Base-by-base conservation (phyloP, 2,888 invertebrate genomes). In the Amblyjoppa proteus region DNA sequence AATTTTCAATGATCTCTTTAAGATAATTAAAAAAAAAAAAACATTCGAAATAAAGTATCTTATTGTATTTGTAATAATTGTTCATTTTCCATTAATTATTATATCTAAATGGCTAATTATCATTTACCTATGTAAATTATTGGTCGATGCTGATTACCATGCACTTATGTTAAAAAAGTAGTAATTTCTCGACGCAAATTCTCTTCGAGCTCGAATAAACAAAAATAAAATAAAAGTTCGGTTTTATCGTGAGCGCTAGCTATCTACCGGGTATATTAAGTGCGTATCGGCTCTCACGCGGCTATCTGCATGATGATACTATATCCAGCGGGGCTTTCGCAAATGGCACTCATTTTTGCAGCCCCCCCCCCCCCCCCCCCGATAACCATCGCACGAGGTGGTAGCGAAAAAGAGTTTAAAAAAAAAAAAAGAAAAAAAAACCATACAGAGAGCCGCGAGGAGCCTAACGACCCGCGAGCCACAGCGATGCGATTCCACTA, bases 331-430 rank as follows among this genome's bases (percentile, higher is more conserved):
- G 81, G 69, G 81, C 85, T 75, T 85, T 87, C 86, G 89, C 92
- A 92, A 92, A 92, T 91, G 91, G 90, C 91, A 89, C 90, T 92
- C 91, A 89, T 92, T 92, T 92, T 90, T 91, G 89, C 90, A 41
- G 74, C 51, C 61, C 13, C n/a, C n/a, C n/a, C n/a, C n/a, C n/a
- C n/a, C n/a, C n/a, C n/a, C n/a, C n/a, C 58, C 61, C 85, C 34
- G 93, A 93, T 93, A 93, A 91, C 86, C 85, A 93, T 93, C 93
- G 88, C 86, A 85, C 89, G 89, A 87, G 90, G 92, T 89, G 79
- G 91, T 74, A 71, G 80, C 81, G 88, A 92, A 92, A 92, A 91
- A 68, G 34, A 80, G 58, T 20, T 20, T 70, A 49, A 71, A 53
- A 69, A 68, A 28, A 28, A 69, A 83, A 82, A 68, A 61, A 76